These are phyloP conservation scores for Criorhina ranunculi DNA, from an alignment of 2,888 invertebrate genomes.

Conservation along the genomic window DNA sequence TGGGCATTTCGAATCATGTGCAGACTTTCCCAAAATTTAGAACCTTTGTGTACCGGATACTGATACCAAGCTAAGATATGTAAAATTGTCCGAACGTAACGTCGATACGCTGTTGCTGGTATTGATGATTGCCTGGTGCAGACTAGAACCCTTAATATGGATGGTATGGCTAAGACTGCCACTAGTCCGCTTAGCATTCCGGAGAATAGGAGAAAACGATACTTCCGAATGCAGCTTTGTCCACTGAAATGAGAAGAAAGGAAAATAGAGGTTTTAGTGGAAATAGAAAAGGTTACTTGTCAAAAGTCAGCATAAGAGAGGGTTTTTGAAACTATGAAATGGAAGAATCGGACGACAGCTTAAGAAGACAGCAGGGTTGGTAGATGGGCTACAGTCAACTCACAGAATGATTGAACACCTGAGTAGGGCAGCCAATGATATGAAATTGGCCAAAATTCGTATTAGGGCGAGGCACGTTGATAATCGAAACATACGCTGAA, in stretches of 20 bases:
- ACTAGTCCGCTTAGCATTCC: constrained; percentile 92
- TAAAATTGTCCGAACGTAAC: constrained; percentile 92
- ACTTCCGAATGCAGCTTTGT: constrained; percentile 89
- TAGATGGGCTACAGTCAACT: no score
- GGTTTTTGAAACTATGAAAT: no score
- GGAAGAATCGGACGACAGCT: no score
- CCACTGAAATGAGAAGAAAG: constrained; percentile 86
- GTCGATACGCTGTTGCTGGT: constrained; percentile 88
- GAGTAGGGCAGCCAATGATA: no score
- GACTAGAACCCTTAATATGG: constrained; percentile 89
- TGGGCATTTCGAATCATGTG: constrained; percentile 89
- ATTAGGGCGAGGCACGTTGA: no score
- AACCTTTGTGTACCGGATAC: constrained; percentile 80
- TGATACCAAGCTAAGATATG: constrained; percentile 92
- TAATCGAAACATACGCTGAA: no score
- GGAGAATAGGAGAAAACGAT: constrained; percentile 89
- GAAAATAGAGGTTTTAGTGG: background rate
- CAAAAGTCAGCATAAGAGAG: no score
- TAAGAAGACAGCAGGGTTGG: no score
- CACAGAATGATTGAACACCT: no score
- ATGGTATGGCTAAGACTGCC: constrained; percentile 90
- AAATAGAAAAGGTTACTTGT: no score
- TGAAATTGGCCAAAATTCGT: no score
- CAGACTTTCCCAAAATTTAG: constrained; percentile 89
- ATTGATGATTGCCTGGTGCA: constrained; percentile 90